A percentile compares a stretch with the other conserved stretches of the same genome.
Conservation (phyloP, 2,113 vertebrate species). For the Peromyscus polionotus region DNA sequence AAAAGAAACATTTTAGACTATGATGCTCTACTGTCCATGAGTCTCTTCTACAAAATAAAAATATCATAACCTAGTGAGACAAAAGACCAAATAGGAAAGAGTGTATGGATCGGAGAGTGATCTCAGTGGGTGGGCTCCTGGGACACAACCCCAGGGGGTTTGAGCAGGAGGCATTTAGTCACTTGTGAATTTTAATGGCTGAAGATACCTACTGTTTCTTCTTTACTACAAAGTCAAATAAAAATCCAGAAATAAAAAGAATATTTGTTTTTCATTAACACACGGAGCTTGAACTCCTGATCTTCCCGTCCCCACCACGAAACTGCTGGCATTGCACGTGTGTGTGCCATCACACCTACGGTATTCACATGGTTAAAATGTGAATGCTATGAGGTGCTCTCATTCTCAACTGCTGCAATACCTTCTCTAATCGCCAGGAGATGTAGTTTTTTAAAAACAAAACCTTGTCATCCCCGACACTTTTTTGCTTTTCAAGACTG, state of each 20-base stretch:
- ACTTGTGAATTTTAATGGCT: not conserved
- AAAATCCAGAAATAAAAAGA: not conserved
- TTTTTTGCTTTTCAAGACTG: slow-evolving; percentile 29
- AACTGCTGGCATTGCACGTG: too few relatives aligned
- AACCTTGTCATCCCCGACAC: not conserved
- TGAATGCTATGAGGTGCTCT: too few relatives aligned
- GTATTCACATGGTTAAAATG: not conserved
- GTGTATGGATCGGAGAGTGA: not conserved
- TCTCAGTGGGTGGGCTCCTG: not conserved
- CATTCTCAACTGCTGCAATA: not conserved
- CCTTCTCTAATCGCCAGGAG: not conserved
- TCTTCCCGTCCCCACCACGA: not conserved
- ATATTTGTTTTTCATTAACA: not conserved
- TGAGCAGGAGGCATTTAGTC: not conserved
- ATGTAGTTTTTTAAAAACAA: not conserved
- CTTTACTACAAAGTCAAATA: not conserved
- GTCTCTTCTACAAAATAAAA: not conserved
- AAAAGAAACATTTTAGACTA: not conserved
- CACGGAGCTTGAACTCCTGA: not conserved
- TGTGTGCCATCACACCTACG: not conserved
- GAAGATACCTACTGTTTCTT: not conserved
- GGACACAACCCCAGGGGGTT: not conserved
- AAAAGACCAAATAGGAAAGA: not conserved
- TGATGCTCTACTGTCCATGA: not conserved
- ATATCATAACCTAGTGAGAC: not conserved